phyloP scores from a whole-genome alignment of 2,888 invertebrate genomes.

The Geophilus truncorum region DNA sequence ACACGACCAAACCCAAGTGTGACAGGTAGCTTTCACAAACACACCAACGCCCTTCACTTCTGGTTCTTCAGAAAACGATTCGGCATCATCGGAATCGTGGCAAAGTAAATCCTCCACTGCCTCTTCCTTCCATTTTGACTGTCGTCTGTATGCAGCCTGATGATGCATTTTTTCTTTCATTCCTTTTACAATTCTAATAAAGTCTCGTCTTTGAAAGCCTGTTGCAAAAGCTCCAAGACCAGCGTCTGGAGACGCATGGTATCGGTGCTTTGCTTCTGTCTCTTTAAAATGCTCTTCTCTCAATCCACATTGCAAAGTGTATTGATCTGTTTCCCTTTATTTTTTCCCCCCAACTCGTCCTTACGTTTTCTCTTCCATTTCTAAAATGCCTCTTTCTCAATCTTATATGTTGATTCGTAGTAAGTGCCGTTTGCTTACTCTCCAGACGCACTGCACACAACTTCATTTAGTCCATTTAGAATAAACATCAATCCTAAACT shows the following conservation, averaged over 20 bases:
- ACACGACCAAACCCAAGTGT: not conserved
- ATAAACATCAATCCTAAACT: not conserved
- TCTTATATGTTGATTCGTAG: constrained; percentile 16
- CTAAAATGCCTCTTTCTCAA: constrained; percentile 6
- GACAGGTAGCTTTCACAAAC: constrained; percentile 20
- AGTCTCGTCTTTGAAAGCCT: constrained; percentile 16
- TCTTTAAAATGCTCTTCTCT: constrained; percentile 16
- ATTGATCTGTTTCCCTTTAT: constrained; percentile 16
- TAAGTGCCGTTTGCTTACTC: constrained; percentile 7
- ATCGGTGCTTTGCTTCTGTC: constrained; percentile 20
- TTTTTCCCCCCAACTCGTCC: not conserved
- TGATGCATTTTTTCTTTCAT: constrained; percentile 1
- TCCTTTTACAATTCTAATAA: constrained; percentile 16
- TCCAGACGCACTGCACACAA: not conserved
- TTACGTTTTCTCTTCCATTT: constrained; percentile 8
- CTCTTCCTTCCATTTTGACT: constrained; percentile 8
- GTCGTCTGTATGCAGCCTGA: constrained; percentile 20
- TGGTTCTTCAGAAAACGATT: constrained; percentile 12
- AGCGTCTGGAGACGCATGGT: constrained; percentile 15
- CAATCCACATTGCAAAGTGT: constrained; percentile 12
- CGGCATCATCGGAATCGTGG: constrained; percentile 4
- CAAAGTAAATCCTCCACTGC: constrained; percentile 6
- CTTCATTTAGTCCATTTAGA: constrained; percentile 20
- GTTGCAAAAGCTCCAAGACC: constrained; percentile 16
- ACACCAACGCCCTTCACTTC: not conserved